Percentiles rank a stretch among this genome's conserved stretches.
Conservation (phyloP, 2,797 vertebrate species). For the Parambassis ranga region DNA sequence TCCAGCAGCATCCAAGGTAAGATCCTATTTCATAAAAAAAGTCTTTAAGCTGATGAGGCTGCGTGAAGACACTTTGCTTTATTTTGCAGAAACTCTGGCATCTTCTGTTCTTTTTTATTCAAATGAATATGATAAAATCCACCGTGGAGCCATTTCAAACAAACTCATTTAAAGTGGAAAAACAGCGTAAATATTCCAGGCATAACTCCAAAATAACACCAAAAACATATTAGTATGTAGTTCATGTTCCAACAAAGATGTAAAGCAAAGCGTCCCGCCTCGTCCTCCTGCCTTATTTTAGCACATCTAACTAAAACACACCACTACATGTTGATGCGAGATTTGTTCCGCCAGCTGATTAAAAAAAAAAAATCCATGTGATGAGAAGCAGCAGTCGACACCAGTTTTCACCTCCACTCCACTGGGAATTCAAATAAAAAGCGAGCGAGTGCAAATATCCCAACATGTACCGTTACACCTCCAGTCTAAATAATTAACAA, state of each 20-base stretch:
- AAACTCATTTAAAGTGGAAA: background rate
- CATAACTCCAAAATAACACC: background rate
- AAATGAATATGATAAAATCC: slow-evolving; percentile 12
- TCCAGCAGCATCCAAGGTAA: slow-evolving; percentile 47
- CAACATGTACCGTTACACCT: slow-evolving; percentile 53
- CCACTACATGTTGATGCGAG: slow-evolving; percentile 55
- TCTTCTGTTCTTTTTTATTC: slow-evolving; percentile 7
- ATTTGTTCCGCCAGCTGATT: slow-evolving; percentile 65
- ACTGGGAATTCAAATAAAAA: slow-evolving; percentile 60
- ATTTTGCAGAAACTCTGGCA: background rate
- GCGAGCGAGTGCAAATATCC: slow-evolving; percentile 57
- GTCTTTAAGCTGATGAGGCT: background rate
- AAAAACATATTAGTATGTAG: background rate
- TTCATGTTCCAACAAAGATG: slow-evolving; percentile 18
- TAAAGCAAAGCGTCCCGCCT: slow-evolving; percentile 10
- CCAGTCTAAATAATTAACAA: slow-evolving; percentile 64
- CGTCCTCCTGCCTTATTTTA: slow-evolving; percentile 1
- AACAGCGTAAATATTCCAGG: background rate
- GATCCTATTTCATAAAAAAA: background rate
- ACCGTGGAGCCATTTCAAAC: slow-evolving; percentile 2
- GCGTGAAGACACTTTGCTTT: background rate
- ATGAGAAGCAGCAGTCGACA: slow-evolving; percentile 7
- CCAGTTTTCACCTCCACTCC: slow-evolving; percentile 42
- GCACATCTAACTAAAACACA: slow-evolving; percentile 23
- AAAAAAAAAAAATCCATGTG: background rate